Evolutionary conservation across 1,140 invertebrate genomes (phyloP).

Genomic region (Dreissena polymorpha): DNA sequence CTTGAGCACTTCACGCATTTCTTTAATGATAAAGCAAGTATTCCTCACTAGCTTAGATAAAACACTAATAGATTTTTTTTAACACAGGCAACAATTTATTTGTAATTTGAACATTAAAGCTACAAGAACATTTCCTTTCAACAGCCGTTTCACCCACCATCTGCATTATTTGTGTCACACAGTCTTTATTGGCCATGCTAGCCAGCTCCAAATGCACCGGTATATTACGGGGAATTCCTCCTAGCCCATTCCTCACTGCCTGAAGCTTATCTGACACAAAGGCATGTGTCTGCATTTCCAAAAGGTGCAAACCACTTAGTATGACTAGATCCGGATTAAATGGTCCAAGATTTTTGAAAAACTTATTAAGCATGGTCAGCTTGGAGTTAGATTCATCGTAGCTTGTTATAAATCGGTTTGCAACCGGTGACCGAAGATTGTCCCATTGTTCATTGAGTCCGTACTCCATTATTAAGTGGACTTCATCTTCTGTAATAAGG

Average conservation of each 20-base stretch:
- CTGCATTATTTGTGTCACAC: slow-evolving; percentile 60
- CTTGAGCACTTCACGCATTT: too few species aligned
- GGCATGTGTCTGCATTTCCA: slow-evolving; percentile 76
- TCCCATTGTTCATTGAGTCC: slow-evolving; percentile 79
- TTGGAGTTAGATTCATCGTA: slow-evolving; percentile 79
- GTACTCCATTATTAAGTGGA: slow-evolving; percentile 81
- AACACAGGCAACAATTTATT: too few species aligned
- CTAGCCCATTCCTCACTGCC: slow-evolving; percentile 70
- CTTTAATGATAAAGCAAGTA: too few species aligned
- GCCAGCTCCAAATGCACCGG: slow-evolving; percentile 81
- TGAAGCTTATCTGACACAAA: slow-evolving; percentile 76
- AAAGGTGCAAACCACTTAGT: slow-evolving; percentile 79
- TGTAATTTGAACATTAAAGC: too few species aligned
- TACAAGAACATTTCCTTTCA: not conserved
- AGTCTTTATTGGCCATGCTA: slow-evolving; percentile 78
- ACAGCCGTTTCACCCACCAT: not conserved
- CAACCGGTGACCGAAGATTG: slow-evolving; percentile 74
- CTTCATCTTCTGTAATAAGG: slow-evolving; percentile 77
- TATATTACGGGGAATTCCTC: slow-evolving; percentile 68
- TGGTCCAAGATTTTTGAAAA: slow-evolving; percentile 75
- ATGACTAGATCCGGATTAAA: slow-evolving; percentile 79
- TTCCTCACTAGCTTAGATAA: too few species aligned
- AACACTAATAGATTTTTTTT: too few species aligned
- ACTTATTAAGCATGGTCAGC: slow-evolving; percentile 77
- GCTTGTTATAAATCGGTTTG: slow-evolving; percentile 80